A percentile compares a stretch with the other conserved stretches of the same genome.
phyloP scores from a whole-genome alignment of 2,888 invertebrate species.

The Meloe dianella region DNA sequence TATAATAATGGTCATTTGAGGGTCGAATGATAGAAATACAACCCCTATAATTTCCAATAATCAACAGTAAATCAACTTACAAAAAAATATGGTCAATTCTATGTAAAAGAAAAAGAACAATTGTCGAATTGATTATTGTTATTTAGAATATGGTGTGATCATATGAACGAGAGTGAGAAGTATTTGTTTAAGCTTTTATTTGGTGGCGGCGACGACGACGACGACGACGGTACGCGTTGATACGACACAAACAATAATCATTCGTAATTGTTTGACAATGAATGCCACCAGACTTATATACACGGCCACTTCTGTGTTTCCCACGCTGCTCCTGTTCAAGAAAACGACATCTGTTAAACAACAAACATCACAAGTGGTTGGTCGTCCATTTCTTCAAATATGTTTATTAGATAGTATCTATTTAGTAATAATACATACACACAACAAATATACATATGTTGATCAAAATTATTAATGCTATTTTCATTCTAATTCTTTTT shows the following conservation, averaged over 20 bases:
- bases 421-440: too few relatives aligned
- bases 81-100: background rate
- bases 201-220: background rate
- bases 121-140: background rate
- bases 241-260: conserved; percentile 38
- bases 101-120: background rate
- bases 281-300: conserved; percentile 36
- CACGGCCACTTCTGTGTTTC: conserved; percentile 41
- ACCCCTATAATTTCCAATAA: background rate
- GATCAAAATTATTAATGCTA: too few relatives aligned
- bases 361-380: conserved; percentile 43
- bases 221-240: conserved; percentile 28
- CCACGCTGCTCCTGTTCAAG: conserved; percentile 40
- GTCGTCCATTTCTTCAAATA: conserved; percentile 21
- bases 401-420: background rate
- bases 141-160: background rate
- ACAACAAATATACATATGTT: conserved; percentile 6
- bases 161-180: too few relatives aligned
- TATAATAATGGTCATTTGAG: background rate
- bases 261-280: conserved; percentile 49
- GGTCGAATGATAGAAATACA: background rate
- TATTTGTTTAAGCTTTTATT: background rate
- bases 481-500: background rate
- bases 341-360: conserved; percentile 46
- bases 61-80: background rate